Evolutionary conservation across 2,797 vertebrate genomes (phyloP).

Genomic region (Epinephelus malabaricus): DNA sequence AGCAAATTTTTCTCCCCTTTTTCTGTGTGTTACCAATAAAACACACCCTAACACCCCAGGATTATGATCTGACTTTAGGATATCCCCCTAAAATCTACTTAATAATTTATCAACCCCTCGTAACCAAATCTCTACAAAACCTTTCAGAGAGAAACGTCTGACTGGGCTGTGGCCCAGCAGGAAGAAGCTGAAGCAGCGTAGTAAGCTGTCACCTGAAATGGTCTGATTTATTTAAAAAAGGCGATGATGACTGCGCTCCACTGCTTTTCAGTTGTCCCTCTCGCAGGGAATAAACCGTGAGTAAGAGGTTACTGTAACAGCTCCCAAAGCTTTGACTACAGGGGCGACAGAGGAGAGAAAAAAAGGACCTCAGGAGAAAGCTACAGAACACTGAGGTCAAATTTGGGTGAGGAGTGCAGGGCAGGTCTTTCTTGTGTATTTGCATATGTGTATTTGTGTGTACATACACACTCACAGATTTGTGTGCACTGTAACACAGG

Average conservation of each 20-base stretch:
- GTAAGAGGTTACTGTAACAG: constrained; percentile 40
- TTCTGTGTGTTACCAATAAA: background rate
- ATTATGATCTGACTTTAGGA: background rate
- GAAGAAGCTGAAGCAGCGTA: constrained; percentile 1
- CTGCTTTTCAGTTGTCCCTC: constrained; percentile 47
- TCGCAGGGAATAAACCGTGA: constrained; percentile 26
- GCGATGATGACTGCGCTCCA: constrained; percentile 12
- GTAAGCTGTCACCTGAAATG: constrained; percentile 45
- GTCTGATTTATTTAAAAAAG: constrained; percentile 19
- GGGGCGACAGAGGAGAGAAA: background rate
- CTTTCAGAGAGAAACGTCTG: background rate
- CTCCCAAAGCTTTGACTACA: constrained; percentile 26
- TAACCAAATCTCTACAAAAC: constrained; percentile 8
- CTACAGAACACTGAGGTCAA: constrained; percentile 13
- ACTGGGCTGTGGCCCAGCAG: background rate
- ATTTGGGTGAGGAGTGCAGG: constrained; percentile 3
- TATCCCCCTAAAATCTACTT: background rate
- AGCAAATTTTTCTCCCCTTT: background rate
- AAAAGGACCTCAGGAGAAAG: background rate
- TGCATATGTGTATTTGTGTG: background rate
- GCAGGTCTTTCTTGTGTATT: constrained; percentile 7
- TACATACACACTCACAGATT: background rate
- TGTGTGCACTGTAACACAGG: constrained; percentile 21
- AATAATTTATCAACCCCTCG: background rate
- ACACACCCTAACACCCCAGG: background rate